Percentiles rank a stretch among this genome's conserved stretches.
These are phyloP conservation scores for Sardina pilchardus DNA, from an alignment of 2,113 vertebrate genomes.

Conservation along the genomic window DNA sequence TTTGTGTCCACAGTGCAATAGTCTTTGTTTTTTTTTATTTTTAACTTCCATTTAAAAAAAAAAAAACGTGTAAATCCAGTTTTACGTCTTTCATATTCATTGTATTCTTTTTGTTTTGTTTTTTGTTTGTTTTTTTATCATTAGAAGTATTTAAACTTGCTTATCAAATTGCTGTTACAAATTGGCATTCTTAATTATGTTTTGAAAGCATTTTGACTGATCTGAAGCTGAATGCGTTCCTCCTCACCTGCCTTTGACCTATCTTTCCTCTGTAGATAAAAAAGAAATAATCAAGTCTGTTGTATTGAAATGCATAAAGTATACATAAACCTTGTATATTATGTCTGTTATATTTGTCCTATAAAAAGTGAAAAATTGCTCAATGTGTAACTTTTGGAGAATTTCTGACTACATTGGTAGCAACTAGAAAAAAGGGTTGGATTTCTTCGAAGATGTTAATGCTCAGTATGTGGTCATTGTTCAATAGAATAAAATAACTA, in stretches of 20 bases:
- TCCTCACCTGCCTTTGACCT: constrained; percentile 44
- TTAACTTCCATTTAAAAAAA: constrained; percentile 53
- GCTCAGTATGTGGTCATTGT: constrained; percentile 73
- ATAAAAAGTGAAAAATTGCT: constrained; percentile 56
- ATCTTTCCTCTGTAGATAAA: constrained; percentile 44
- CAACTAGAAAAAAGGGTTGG: constrained; percentile 53
- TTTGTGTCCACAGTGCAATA: constrained; percentile 73
- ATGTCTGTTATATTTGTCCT: constrained; percentile 72
- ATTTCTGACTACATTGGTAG: constrained; percentile 50
- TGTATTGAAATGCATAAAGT: constrained; percentile 65
- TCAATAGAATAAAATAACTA: constrained; percentile 77
- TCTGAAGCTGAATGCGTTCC: constrained; percentile 37
- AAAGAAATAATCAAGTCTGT: constrained; percentile 53
- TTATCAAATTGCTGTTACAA: neutral
- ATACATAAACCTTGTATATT: constrained; percentile 70
- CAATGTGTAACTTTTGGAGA: constrained; percentile 57
- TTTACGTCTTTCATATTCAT: constrained; percentile 41
- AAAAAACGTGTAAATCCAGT: constrained; percentile 54
- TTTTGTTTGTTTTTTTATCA: constrained; percentile 45
- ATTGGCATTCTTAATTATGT: neutral
- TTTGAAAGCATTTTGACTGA: constrained; percentile 24
- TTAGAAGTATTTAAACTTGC: constrained; percentile 7
- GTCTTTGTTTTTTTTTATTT: constrained; percentile 59
- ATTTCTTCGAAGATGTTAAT: constrained; percentile 71
- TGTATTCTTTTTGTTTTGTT: constrained; percentile 28